A percentile compares a stretch with the other conserved stretches of the same genome.
These are phyloP conservation scores for Apocheima hispidaria DNA, from an alignment of 2,888 invertebrate genomes.

Conservation along the genomic window DNA sequence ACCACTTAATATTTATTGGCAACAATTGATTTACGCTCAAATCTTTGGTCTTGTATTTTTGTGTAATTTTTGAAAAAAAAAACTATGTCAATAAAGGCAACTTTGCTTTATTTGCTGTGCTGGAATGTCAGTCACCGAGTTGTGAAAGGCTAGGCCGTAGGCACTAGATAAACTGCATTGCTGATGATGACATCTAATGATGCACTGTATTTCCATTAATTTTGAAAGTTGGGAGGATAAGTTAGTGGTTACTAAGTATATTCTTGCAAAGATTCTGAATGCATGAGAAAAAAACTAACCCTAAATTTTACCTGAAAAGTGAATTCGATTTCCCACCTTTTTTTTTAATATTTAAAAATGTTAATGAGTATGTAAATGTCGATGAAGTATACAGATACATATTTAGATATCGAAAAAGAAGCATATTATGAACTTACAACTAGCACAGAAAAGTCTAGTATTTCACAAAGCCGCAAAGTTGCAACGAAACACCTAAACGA, in stretches of 20 bases:
- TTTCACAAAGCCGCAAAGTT: conserved; percentile 41
- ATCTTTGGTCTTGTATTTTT: not conserved
- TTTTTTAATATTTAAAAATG: too few relatives aligned
- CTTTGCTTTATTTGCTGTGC: not conserved
- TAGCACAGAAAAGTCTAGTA: conserved; percentile 32
- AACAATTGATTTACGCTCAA: not conserved
- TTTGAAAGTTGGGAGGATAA: not conserved
- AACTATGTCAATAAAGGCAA: not conserved
- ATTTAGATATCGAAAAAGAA: not conserved
- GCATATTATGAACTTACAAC: not conserved
- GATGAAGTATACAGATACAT: too few relatives aligned
- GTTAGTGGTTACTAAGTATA: not conserved
- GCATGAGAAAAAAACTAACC: too few relatives aligned
- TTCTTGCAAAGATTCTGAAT: not conserved
- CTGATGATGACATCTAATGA: conserved; percentile 12
- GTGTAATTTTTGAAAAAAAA: not conserved
- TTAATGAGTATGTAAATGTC: too few relatives aligned
- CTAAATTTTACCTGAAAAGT: too few relatives aligned
- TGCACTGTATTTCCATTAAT: not conserved
- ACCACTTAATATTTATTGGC: not conserved
- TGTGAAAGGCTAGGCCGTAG: conserved; percentile 10
- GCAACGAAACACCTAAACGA: conserved; percentile 47
- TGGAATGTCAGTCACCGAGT: conserved; percentile 17
- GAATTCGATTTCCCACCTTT: too few relatives aligned
- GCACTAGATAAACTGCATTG: conserved; percentile 16